Conservation (phyloP, 1,140 invertebrate genomes). For the Heliconius nattereri region DNA sequence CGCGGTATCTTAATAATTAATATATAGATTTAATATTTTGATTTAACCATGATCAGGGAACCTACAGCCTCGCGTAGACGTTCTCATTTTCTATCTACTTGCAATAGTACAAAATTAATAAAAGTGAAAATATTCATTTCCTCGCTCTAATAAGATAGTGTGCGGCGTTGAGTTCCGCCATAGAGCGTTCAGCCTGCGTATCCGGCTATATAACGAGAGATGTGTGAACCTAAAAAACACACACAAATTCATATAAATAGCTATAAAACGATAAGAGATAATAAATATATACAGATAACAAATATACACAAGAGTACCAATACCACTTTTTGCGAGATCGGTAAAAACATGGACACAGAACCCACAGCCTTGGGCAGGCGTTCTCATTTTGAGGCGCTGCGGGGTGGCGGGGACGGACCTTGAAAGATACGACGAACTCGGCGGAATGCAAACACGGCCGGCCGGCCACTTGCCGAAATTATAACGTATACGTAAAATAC, state of each 20-base stretch:
- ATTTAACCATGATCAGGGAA: no score
- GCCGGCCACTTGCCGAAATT: slow-evolving; percentile 66
- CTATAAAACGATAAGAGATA: not conserved
- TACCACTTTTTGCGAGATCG: not conserved
- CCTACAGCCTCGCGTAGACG: no score
- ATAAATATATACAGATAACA: not conserved
- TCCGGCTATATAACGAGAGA: no score
- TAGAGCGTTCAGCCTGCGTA: no score
- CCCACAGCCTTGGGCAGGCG: slow-evolving; percentile 42
- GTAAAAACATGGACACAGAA: slow-evolving; percentile 30
- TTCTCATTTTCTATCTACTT: no score
- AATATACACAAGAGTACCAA: not conserved
- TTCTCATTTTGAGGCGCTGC: slow-evolving; percentile 58
- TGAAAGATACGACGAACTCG: slow-evolving; percentile 67
- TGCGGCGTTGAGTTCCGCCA: no score
- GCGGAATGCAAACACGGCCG: slow-evolving; percentile 71
- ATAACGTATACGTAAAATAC: slow-evolving; percentile 50
- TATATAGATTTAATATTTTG: no score
- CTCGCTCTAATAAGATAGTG: no score
- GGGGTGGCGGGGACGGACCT: slow-evolving; percentile 64
- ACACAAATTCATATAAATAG: not conserved
- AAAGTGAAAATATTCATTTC: no score
- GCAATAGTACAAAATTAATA: no score
- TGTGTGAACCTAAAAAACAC: no score
- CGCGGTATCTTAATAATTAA: no score